Base-by-base conservation (phyloP, 2,797 vertebrate genomes). In the Salmo trutta region DNA sequence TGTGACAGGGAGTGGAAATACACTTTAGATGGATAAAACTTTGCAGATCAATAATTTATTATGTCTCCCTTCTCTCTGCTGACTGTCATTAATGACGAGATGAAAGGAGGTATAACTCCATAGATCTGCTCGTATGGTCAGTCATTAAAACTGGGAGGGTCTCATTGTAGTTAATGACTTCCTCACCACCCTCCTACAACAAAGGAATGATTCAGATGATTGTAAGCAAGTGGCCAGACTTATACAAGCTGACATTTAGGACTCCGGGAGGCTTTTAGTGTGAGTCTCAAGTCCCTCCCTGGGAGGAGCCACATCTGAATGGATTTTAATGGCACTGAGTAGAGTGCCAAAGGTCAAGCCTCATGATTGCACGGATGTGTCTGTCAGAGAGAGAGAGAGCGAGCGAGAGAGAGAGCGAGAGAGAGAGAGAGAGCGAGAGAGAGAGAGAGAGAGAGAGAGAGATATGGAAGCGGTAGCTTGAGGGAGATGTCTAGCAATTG, bases 251-350 rank as follows among this genome's bases (percentile, higher is more conserved):
- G 27, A 71, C 59, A 75, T 65, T 41, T 19, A 74, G 73, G 19
- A 27, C 56, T 19, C 59, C 41, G 8, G 36, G 5, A 36, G 21
- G 77, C 76, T 75, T 79, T 84, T 80, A 84, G 59, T 52, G 71
- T 67, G 62, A 19, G 47, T 73, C 73, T 41, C 66, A 74, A 33
- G 54, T 19, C 24, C 73, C 83, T 84, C 74, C 74, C 65, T 1
- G 33, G 74, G 3, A 69, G 79, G 80, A 81, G 69, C 53, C 71
- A 71, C 65, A 75, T 78, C 71, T 90, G 82, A 91, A 85, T 83
- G 83, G 81, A 86, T 70, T 86, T 81, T 92, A 88, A 89, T 89
- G 83, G 80, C 83, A 81, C 85, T 85, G 88, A 86, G 83, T 80
- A 76, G 74, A 4, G 27, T 82, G 90, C 90, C 87, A 92, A 75